Evolutionary conservation across 2,113 vertebrate genomes (phyloP).

Genomic region (Alces alces): DNA sequence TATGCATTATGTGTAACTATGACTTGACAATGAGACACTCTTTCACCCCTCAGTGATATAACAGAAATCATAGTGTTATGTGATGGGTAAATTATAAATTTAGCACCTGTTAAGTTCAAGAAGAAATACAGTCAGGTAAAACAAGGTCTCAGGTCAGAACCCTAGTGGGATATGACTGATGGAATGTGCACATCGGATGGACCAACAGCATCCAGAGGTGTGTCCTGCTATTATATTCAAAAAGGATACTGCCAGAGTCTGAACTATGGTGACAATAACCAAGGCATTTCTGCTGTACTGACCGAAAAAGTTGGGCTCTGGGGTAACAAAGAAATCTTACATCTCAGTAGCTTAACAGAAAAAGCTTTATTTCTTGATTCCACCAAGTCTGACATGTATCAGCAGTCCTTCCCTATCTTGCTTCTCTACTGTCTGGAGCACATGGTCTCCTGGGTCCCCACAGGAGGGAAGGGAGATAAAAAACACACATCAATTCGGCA

Average conservation of each 20-base stretch:
- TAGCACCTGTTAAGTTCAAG: background rate
- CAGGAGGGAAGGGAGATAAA: background rate
- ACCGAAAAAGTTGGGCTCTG: background rate
- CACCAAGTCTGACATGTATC: background rate
- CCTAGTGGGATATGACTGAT: background rate
- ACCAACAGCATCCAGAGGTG: background rate
- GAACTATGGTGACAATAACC: background rate
- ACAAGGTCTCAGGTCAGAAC: background rate
- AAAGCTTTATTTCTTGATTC: background rate
- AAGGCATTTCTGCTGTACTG: background rate
- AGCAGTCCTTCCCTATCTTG: background rate
- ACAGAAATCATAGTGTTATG: background rate
- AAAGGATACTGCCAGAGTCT: background rate
- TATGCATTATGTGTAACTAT: background rate
- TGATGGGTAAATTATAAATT: background rate
- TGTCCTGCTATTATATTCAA: background rate
- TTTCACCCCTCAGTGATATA: background rate
- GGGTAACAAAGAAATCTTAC: background rate
- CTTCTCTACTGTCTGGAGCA: background rate
- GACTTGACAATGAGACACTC: background rate
- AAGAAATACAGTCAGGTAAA: background rate
- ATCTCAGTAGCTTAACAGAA: background rate
- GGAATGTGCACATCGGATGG: background rate
- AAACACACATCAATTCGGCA: background rate
- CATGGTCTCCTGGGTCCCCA: background rate